A percentile compares a stretch with the other conserved stretches of the same genome.
Evolutionary conservation across 37 sponge, comb jelly and placozoan species (phyloP).

Genomic region (Ephydatia muelleri): DNA sequence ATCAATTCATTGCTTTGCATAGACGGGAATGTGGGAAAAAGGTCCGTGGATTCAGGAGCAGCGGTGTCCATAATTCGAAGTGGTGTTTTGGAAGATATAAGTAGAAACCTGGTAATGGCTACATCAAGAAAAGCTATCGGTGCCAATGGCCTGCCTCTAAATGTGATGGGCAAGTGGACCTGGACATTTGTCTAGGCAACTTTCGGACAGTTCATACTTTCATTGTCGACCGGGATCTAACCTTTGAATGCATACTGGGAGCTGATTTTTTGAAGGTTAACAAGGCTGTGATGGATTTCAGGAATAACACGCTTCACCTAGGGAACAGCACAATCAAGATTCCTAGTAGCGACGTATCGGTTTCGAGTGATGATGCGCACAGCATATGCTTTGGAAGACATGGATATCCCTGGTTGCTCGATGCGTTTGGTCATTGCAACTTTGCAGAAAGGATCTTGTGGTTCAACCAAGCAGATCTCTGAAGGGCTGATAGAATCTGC

Average conservation of each 20-base stretch:
- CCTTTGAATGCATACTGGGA: neutral
- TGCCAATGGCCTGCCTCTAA: neutral
- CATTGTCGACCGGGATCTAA: neutral
- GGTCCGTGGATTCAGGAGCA: too few relatives aligned
- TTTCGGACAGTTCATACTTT: neutral
- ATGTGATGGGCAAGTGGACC: neutral
- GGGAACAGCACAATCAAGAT: conserved; percentile 20
- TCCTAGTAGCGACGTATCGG: neutral
- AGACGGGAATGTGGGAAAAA: too few relatives aligned
- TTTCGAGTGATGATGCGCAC: too few relatives aligned
- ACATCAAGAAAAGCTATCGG: neutral
- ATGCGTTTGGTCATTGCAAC: too few relatives aligned
- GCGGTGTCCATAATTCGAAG: too few relatives aligned
- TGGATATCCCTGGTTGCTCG: too few relatives aligned
- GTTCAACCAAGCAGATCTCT: too few relatives aligned
- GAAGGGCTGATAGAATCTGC: too few relatives aligned
- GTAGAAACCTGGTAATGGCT: neutral
- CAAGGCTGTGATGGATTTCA: neutral
- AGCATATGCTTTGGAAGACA: too few relatives aligned
- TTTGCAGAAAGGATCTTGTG: too few relatives aligned
- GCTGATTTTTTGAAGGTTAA: neutral
- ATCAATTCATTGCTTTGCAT: too few relatives aligned
- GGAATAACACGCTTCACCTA: conserved; percentile 21
- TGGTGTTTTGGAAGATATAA: too few relatives aligned
- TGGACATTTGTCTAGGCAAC: neutral